Conservation (phyloP, 2,888 invertebrate species). For the Eupithecia subfuscata region DNA sequence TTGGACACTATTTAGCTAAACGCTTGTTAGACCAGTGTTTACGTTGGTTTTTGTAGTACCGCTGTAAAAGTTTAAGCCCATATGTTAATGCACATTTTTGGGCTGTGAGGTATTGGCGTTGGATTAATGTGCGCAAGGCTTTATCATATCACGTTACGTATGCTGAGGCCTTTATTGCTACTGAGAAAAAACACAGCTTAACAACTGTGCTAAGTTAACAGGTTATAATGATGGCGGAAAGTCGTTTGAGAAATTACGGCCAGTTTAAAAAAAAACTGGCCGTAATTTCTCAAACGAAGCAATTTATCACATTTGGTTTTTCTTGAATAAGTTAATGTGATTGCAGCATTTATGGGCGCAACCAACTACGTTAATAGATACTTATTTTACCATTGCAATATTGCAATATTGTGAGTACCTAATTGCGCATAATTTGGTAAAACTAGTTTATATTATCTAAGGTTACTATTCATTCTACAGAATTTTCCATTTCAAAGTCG, state of each 20-base stretch:
- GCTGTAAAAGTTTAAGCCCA: no score
- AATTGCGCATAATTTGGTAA: background rate
- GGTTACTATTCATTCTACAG: background rate
- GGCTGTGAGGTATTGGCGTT: no score
- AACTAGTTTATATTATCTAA: no score
- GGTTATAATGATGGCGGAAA: background rate
- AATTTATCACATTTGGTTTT: conserved; percentile 19
- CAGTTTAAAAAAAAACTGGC: no score
- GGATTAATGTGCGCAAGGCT: no score
- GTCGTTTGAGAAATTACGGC: no score
- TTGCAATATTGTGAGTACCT: background rate
- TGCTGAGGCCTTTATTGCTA: no score
- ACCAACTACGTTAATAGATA: background rate
- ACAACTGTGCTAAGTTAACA: background rate
- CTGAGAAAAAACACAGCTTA: background rate
- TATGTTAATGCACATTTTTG: no score
- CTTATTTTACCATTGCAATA: background rate
- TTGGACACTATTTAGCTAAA: no score
- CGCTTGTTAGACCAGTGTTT: no score
- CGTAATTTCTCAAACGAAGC: conserved; percentile 4
- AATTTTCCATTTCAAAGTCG: background rate
- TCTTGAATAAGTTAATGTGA: conserved; percentile 12
- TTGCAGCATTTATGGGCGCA: conserved; percentile 22
- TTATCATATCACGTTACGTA: no score
- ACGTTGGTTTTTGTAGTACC: no score